Base-by-base conservation (phyloP, 2,797 vertebrate genomes). In the Oryzias sinensis region DNA sequence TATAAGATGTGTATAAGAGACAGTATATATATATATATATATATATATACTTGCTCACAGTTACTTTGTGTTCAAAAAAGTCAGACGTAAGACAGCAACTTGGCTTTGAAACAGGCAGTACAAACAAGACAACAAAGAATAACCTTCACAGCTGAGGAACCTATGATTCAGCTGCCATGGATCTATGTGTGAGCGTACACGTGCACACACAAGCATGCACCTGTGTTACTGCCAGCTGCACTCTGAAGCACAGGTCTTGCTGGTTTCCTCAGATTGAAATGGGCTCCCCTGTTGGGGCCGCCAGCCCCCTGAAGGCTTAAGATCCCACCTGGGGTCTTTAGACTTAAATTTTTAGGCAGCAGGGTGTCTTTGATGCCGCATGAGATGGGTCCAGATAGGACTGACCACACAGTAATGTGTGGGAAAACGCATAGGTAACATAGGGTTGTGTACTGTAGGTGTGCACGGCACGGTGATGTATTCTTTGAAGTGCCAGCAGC, bases 401-500 rank as follows among this genome's bases (percentile, higher is more conserved):
- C 43, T 78, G 72, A 76, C 77, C 76, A 65, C 55, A 48, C 42
- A 17, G 69, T 70, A 73, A 74, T 49, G 65, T 40, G 53, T 24
- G 2, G 57, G 33, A 61, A 61, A 63, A 73, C 62, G 71, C 68
- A 53, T 41, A 16, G 58, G 65, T 14, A 62, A 64, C 68, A 68
- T 56, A 72, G 44, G 54, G 56, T 37, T 37, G 33, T 37, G 61
- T 65, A 37, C 48, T 74, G 65, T 37, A 20, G 69, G 69, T 56
- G 53, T 62, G 65, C 62, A 65, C 41, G 66, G 54, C 42, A 11
- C 47, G 55, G 60, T 43, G 40, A 68, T 80, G 81, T 79, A 74
- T 81, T 80, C 81, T 88, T 83, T 85, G 73, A 88, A 79, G 74
- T 68, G 68, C 72, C 78, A 73, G 80, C 81, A 84, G 83, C 71